A percentile compares a stretch with the other conserved stretches of the same genome.
Evolutionary conservation across 2,888 invertebrate genomes (phyloP).

Genomic region (Zygaena filipendulae): DNA sequence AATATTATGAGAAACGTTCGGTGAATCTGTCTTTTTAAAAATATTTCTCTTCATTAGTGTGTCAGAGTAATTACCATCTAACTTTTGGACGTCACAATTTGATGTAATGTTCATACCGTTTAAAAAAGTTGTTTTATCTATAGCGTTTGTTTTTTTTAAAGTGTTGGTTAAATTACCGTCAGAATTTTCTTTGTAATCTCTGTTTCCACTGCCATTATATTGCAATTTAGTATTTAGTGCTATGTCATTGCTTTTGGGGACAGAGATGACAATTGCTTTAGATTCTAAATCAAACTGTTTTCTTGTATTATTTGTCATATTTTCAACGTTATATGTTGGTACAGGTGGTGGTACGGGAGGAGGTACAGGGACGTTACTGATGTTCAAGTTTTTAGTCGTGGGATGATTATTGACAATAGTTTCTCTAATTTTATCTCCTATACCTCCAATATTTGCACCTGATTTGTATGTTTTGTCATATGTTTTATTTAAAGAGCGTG

Average conservation of each 20-base stretch:
- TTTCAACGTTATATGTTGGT: constrained; percentile 38
- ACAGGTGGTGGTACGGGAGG: constrained; percentile 54
- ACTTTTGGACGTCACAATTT: constrained; percentile 28
- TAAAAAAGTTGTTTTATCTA: constrained; percentile 35
- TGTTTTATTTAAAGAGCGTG: constrained; percentile 32
- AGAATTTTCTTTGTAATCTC: constrained; percentile 29
- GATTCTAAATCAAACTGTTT: constrained; percentile 7
- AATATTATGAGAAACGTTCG: constrained; percentile 22
- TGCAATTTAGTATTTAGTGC: not conserved
- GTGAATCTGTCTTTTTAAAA: constrained; percentile 38
- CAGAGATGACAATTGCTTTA: constrained; percentile 24
- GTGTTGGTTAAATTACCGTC: constrained; percentile 33
- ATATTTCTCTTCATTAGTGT: constrained; percentile 48
- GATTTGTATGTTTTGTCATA: constrained; percentile 38
- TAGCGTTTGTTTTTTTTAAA: constrained; percentile 31
- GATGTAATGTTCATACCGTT: constrained; percentile 28
- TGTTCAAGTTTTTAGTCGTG: constrained; percentile 19
- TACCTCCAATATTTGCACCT: constrained; percentile 34
- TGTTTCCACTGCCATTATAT: constrained; percentile 27
- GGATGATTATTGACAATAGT: constrained; percentile 42
- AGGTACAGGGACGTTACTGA: constrained; percentile 34
- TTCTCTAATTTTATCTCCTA: constrained; percentile 47
- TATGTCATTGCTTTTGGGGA: not conserved
- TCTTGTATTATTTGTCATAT: constrained; percentile 15
- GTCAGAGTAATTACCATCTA: constrained; percentile 38